Conservation (phyloP, 2,113 vertebrate genomes). For the Anas platyrhynchos region DNA sequence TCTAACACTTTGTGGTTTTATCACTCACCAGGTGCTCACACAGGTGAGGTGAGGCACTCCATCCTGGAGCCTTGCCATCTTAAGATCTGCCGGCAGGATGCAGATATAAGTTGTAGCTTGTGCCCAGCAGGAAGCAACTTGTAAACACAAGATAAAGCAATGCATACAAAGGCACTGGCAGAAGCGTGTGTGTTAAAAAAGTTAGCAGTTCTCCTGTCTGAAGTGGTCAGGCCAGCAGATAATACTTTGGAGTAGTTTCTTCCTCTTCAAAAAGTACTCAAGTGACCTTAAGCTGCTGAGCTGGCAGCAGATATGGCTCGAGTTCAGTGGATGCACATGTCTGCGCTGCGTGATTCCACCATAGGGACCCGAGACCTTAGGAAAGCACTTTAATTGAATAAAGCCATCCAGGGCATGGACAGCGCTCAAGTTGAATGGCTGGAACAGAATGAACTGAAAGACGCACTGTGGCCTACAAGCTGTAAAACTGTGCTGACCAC, state of each 20-base stretch:
- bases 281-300: conserved; percentile 64
- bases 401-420: conserved; percentile 49
- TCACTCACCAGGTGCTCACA: neutral
- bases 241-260: conserved; percentile 60
- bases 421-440: neutral
- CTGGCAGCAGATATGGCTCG: neutral
- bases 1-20: neutral
- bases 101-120: neutral
- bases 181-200: neutral
- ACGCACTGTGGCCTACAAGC: neutral
- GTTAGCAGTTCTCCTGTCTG: neutral
- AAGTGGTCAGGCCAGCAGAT: conserved; percentile 38
- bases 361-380: conserved; percentile 14
- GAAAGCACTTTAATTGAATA: conserved; percentile 34
- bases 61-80: neutral
- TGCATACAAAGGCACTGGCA: neutral
- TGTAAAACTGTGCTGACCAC: conserved; percentile 27
- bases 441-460: conserved; percentile 39
- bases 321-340: conserved; percentile 45
- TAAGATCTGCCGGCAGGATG: neutral
- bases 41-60: neutral
- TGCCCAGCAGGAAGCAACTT: neutral
- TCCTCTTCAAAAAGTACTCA: conserved; percentile 33
- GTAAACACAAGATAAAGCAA: neutral
- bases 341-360: conserved; percentile 32